phyloP scores from a whole-genome alignment of 2,113 vertebrate species.

The Odocoileus hemionus region DNA sequence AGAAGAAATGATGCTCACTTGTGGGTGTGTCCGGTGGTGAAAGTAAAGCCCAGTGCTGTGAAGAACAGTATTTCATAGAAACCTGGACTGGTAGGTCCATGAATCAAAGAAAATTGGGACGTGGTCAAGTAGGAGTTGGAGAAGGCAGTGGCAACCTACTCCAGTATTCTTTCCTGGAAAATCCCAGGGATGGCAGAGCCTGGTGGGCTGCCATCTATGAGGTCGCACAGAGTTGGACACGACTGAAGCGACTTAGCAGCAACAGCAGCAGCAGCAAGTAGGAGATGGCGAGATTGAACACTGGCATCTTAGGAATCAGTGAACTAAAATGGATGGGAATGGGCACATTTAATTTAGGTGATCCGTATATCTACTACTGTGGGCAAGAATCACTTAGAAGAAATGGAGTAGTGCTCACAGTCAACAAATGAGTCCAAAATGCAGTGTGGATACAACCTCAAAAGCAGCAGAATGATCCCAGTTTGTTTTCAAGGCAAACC shows the following conservation, averaged over 20 bases:
- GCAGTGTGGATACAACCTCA: not conserved
- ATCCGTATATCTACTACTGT: not conserved
- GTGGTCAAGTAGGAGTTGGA: not conserved
- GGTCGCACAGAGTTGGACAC: too few relatives aligned
- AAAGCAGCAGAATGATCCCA: not conserved
- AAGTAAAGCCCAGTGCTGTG: not conserved
- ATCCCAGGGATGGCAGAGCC: too few relatives aligned
- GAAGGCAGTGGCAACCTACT: too few relatives aligned
- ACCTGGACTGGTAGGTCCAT: not conserved
- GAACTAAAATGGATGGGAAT: not conserved
- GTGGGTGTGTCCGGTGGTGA: not conserved
- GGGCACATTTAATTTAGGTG: not conserved
- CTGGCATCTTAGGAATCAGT: not conserved
- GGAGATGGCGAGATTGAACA: rapidly evolving
- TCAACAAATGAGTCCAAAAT: not conserved
- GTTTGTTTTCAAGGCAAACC: not conserved
- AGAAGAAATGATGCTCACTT: not conserved
- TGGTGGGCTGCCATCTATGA: too few relatives aligned
- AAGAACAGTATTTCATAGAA: not conserved
- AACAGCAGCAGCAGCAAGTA: not conserved
- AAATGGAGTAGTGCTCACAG: not conserved
- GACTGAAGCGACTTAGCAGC: too few relatives aligned
- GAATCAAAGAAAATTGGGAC: not conserved
- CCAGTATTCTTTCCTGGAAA: too few relatives aligned
- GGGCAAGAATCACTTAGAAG: not conserved